A percentile compares a stretch with the other conserved stretches of the same genome.
Conservation (phyloP, 2,797 vertebrate species). For the Falco berigora region DNA sequence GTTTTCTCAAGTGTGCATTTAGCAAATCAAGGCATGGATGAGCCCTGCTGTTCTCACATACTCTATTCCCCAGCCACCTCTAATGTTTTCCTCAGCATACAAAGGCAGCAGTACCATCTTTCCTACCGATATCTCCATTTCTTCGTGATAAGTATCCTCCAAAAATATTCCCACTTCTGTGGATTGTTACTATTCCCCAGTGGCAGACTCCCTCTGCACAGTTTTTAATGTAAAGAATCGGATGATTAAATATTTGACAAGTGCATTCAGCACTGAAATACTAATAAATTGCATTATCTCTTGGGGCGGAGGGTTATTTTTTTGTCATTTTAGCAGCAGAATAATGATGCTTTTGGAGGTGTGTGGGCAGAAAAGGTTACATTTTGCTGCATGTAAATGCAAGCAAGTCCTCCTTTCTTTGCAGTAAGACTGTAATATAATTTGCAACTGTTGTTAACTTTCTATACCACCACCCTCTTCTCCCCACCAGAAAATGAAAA, state of each 20-base stretch:
- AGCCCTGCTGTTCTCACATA: background rate
- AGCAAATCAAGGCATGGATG: background rate
- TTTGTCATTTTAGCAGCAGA: constrained; percentile 15
- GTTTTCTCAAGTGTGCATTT: background rate
- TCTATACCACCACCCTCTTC: background rate
- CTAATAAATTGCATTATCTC: constrained; percentile 26
- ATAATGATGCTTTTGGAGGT: background rate
- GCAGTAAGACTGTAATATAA: background rate
- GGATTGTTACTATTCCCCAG: background rate
- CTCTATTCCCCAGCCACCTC: background rate
- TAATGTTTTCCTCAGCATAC: background rate
- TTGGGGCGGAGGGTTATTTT: background rate
- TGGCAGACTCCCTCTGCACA: background rate
- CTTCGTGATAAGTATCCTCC: background rate
- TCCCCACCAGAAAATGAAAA: fast-evolving
- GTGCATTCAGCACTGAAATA: background rate
- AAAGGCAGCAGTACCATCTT: background rate
- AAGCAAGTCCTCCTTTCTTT: background rate
- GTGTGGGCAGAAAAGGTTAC: background rate
- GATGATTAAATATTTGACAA: constrained; percentile 43
- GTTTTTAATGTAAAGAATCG: constrained; percentile 11
- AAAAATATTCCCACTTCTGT: background rate
- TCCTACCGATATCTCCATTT: background rate
- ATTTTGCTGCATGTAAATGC: background rate
- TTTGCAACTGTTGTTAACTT: background rate